Percentiles rank a stretch among this genome's conserved stretches.
Conservation (phyloP, 2,797 vertebrate species). For the Crocodylus rhombifer region DNA sequence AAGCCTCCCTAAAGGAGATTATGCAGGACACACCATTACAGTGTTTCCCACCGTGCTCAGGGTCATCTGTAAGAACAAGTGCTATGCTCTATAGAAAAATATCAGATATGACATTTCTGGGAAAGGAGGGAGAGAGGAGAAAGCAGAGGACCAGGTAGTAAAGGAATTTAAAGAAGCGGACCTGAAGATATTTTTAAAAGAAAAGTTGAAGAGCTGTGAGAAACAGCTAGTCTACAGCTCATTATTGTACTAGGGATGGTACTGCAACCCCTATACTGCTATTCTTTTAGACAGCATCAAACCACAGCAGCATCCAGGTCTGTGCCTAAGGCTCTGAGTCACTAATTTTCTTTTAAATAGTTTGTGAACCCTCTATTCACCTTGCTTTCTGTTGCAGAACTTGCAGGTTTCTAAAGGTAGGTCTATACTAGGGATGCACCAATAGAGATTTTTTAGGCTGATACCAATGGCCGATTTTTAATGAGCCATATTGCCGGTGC, state of each 20-base stretch:
- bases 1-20: rapidly evolving
- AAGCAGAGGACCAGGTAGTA: rapidly evolving
- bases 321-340: background rate
- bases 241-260: background rate
- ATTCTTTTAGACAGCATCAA: background rate
- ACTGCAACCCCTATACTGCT: background rate
- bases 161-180: background rate
- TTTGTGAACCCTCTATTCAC: background rate
- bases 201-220: background rate
- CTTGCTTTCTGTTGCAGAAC: background rate
- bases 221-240: background rate
- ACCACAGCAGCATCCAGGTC: background rate
- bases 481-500: too few species aligned
- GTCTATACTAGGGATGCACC: too few species aligned
- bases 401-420: too few species aligned
- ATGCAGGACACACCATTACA: background rate
- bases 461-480: too few species aligned
- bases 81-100: background rate
- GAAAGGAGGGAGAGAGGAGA: background rate
- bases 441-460: too few species aligned
- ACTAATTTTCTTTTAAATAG: background rate
- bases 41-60: background rate
- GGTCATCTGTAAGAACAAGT: rapidly evolving
- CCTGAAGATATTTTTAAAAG: background rate
- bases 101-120: background rate